These are phyloP conservation scores for Aphelocoma coerulescens DNA, from an alignment of 2,113 vertebrate species.

Conservation along the genomic window DNA sequence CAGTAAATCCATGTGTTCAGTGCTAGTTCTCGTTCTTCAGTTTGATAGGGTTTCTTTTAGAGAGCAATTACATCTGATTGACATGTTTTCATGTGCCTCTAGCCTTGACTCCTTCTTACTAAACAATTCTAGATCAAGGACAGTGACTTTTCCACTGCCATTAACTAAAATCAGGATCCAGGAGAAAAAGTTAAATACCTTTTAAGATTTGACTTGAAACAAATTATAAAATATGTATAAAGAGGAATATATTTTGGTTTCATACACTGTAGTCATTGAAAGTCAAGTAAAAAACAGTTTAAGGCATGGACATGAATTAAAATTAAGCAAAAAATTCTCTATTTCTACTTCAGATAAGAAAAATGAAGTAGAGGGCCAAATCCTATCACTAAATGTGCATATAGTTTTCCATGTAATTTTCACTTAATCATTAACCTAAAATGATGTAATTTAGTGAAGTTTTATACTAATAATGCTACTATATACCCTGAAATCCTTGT, in stretches of 20 bases:
- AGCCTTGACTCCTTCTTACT: conserved; percentile 70
- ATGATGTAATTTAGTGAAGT: background rate
- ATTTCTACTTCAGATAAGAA: background rate
- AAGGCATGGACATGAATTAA: conserved; percentile 48
- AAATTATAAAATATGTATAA: conserved; percentile 80
- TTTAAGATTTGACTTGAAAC: conserved; percentile 73
- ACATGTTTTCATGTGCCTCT: conserved; percentile 85
- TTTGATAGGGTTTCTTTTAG: conserved; percentile 83
- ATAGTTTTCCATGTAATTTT: background rate
- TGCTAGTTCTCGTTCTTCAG: conserved; percentile 71
- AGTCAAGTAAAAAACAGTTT: conserved; percentile 75
- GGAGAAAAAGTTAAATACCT: conserved; percentile 72
- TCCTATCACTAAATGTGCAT: background rate
- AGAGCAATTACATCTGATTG: conserved; percentile 92
- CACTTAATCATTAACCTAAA: background rate
- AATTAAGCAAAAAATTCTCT: conserved; percentile 45
- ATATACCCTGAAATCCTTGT: background rate
- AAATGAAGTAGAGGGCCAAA: background rate
- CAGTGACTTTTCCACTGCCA: conserved; percentile 66
- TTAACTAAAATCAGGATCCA: conserved; percentile 76
- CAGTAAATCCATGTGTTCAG: conserved; percentile 82
- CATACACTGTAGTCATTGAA: conserved; percentile 55
- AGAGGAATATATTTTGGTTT: conserved; percentile 60
- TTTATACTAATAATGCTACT: background rate
- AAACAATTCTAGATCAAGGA: conserved; percentile 80